Evolutionary conservation across 2,888 invertebrate species (phyloP), one percentile per base, ranked within the genome.

Genomic region (Reticulitermes lucifugus): DNA sequence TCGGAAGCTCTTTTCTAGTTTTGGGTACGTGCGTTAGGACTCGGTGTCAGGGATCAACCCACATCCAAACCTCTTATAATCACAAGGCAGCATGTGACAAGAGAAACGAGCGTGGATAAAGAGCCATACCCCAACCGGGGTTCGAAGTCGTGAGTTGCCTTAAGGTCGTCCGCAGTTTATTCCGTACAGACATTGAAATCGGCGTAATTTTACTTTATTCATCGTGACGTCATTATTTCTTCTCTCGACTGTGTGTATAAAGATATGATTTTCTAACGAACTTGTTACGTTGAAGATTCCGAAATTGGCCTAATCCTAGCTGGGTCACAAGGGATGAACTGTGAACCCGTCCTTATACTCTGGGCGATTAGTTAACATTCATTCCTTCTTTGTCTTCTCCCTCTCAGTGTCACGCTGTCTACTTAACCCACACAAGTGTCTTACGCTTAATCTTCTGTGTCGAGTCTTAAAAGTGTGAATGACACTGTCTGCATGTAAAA

Each of bases 381-480:
- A 84, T 79, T 25, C 81, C 70, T 81, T 43, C 81, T 41, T 43
- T 43, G n/a, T 80, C 80, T 59, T 43, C 81, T 65, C 60, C 79
- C 79, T 43, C 60, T 73, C 46, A 46, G 46, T 46, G 46, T 12
- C 46, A 46, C 46, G 4, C 46, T 46, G 10, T 9, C 70, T 83
- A 70, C 46, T 70, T 83, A 84, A 79, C 84, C 70, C 79, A 79
- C 84, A 84, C 84, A 60, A 84, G 79, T 79, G 84, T 84, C 79
- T 84, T 84, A 77, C 79, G 84, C 84, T 84, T 84, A 84, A 84
- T 84, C 84, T 79, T 60, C 84, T 84, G 79, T 84, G 84, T 84
- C 84, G 84, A 60, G 60, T 65, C 79, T 71, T 43, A 79, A 79
- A 43, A 70, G 84, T 84, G 84, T 70, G 79, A 84, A 84, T 65